phyloP scores from a whole-genome alignment of 2,113 vertebrate species.

The Hippocampus barbouri region DNA sequence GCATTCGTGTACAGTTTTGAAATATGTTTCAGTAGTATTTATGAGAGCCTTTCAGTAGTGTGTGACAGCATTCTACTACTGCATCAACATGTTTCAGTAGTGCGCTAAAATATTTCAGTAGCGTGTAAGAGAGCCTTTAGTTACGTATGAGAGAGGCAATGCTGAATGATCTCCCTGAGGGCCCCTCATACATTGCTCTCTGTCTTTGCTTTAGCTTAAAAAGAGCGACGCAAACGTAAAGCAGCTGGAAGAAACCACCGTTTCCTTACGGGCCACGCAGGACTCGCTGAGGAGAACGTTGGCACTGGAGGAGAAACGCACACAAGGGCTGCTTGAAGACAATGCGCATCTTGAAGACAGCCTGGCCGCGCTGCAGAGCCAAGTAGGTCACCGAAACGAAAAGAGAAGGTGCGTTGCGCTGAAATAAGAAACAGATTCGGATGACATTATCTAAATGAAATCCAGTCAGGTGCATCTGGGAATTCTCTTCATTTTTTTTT shows the following conservation, averaged over 20 bases:
- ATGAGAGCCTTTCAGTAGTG: too few relatives aligned
- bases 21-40: neutral
- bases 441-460: constrained; percentile 66
- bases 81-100: neutral
- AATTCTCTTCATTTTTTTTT: constrained; percentile 59
- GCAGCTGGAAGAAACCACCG: constrained; percentile 50
- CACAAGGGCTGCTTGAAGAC: constrained; percentile 48
- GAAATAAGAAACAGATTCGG: constrained; percentile 62
- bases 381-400: constrained; percentile 44
- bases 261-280: constrained; percentile 41
- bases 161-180: neutral
- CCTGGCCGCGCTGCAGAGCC: constrained; percentile 48
- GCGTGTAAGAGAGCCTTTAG: neutral
- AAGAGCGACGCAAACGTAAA: constrained; percentile 30
- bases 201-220: constrained; percentile 38
- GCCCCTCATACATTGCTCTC: neutral
- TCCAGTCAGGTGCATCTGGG: constrained; percentile 59
- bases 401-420: constrained; percentile 28
- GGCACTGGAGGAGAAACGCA: constrained; percentile 53
- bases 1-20: neutral
- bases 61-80: too few relatives aligned
- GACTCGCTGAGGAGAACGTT: constrained; percentile 57
- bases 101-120: neutral
- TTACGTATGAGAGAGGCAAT: neutral
- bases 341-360: constrained; percentile 52